Evolutionary conservation across 2,888 invertebrate genomes (phyloP), one percentile per base, ranked within the genome.

Genomic region (Eupeodes latifasciatus): DNA sequence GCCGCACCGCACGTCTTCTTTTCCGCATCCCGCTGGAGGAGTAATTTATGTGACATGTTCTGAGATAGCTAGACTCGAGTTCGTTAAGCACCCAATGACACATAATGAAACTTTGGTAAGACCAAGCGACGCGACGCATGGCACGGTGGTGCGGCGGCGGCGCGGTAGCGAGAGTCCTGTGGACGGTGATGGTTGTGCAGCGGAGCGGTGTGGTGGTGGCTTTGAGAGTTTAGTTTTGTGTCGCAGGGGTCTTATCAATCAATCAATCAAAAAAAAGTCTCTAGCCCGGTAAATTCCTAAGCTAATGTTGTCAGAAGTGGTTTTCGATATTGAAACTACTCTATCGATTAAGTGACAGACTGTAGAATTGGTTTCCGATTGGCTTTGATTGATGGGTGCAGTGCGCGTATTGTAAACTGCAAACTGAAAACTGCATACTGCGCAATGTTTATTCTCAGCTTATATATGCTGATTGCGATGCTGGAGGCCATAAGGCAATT

Each of bases 21-120:
- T 77, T 72, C 72, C 57, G 76, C 78, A 69, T 74, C 76, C 71
- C 71, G 71, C 71, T 19, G 44, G 72, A 66, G 72, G 51, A 61
- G 85, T 88, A 85, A 88, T 88, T 88, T 88, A 88, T 88, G 88
- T 84, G 88, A 75, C 88, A 81, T 71, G 85, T 77, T 85, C 71
- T 51, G 36, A 74, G 88, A 81, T 88, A 81, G 81, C 81, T 78
- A 81, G 59, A 72, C 88, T 79, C 71, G 78, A 78, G 85, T 78
- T 88, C 85, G 88, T 85, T 88, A 85, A 71, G 74, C 75, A 76
- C 74, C 67, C 59, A 66, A 40, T 49, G 61, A 69, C 75, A 75
- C 64, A 64, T 59, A 72, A 47, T 19, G 47, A 59, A 72, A 34
- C 74, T 34, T 57, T 61, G 67, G 47, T 47, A 47, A 44, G 9